Evolutionary conservation across 2,113 vertebrate genomes (phyloP).

Genomic region (Australoheros scitulus): DNA sequence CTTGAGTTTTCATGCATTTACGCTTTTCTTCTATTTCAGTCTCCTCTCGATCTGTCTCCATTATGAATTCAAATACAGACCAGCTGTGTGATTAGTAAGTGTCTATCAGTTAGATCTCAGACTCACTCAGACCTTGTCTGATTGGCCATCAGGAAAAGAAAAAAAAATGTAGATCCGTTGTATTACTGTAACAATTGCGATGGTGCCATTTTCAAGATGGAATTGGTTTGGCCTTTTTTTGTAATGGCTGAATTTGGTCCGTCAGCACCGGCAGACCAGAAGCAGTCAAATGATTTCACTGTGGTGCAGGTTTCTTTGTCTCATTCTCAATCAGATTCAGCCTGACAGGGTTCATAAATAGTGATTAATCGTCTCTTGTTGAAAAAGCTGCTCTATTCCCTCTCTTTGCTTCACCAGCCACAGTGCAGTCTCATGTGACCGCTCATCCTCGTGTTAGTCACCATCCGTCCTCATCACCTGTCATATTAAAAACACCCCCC

Average conservation of each 20-base stretch:
- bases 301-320: constrained; percentile 20
- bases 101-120: constrained; percentile 30
- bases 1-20: not conserved
- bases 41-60: not conserved
- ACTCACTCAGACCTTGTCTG: constrained; percentile 41
- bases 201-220: constrained; percentile 25
- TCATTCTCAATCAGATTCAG: constrained; percentile 39
- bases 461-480: constrained; percentile 60
- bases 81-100: constrained; percentile 50
- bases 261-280: not conserved
- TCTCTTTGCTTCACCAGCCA: constrained; percentile 1
- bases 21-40: not conserved
- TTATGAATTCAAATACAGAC: constrained; percentile 13
- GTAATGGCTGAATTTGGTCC: constrained; percentile 21
- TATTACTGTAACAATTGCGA: constrained; percentile 11
- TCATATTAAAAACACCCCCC: constrained; percentile 22
- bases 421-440: constrained; percentile 12
- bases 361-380: constrained; percentile 63
- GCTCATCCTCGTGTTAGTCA: constrained; percentile 18
- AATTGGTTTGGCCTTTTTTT: constrained; percentile 25
- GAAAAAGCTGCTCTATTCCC: constrained; percentile 13
- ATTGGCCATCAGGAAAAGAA: constrained; percentile 31
- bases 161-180: constrained; percentile 1
- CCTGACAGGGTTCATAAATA: constrained; percentile 65
- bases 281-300: constrained; percentile 14